Conservation (phyloP, 2,113 vertebrate genomes). For the Varanus komodoensis region DNA sequence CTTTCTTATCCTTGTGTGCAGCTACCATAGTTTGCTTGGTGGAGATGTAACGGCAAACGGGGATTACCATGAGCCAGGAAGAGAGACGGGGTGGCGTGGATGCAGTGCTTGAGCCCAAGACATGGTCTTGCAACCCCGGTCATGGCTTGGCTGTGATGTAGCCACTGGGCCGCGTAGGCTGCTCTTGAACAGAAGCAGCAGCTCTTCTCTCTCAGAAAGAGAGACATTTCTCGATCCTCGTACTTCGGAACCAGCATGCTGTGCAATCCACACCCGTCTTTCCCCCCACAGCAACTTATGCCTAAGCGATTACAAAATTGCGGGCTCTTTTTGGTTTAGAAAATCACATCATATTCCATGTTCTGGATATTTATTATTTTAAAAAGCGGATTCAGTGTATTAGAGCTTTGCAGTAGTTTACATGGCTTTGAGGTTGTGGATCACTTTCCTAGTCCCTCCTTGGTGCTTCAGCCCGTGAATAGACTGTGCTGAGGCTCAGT, state of each 20-base stretch:
- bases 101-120: background rate
- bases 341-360: background rate
- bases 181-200: background rate
- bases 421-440: too few relatives aligned
- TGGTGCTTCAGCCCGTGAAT: background rate
- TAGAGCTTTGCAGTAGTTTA: background rate
- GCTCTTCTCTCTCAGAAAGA: background rate
- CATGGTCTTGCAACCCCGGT: background rate
- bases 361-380: background rate
- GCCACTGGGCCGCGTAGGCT: background rate
- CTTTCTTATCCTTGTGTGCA: background rate
- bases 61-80: background rate
- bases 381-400: background rate
- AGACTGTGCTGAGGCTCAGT: background rate
- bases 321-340: background rate
- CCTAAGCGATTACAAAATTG: background rate
- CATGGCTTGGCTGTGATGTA: background rate
- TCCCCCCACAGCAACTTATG: background rate
- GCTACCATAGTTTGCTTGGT: background rate
- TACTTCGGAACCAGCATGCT: background rate
- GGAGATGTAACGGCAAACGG: background rate
- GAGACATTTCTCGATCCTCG: too few relatives aligned
- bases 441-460: background rate
- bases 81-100: background rate
- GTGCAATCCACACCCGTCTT: background rate